Evolutionary conservation across 2,113 vertebrate species (phyloP).

Genomic region (Microcebus griseorufus): DNA sequence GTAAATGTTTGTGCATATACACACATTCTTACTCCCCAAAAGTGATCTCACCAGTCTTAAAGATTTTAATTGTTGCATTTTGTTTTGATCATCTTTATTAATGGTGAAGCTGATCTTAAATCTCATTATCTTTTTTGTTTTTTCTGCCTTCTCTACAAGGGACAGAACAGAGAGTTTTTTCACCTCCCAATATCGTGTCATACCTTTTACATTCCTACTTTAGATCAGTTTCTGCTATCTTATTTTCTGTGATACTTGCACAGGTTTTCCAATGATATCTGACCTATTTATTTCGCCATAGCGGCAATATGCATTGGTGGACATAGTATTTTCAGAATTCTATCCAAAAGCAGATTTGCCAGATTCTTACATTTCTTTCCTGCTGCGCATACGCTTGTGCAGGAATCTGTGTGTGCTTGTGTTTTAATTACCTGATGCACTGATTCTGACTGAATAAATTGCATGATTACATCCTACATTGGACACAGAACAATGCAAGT

Average conservation of each 20-base stretch:
- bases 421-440: conserved; percentile 77
- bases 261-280: not conserved
- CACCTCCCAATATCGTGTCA: not conserved
- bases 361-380: not conserved
- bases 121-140: not conserved
- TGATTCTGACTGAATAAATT: conserved; percentile 80
- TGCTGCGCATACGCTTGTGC: not conserved
- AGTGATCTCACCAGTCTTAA: not conserved
- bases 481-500: conserved; percentile 79
- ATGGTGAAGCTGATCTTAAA: not conserved
- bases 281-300: not conserved
- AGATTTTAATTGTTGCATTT: not conserved
- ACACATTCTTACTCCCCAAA: not conserved
- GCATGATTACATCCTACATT: conserved; percentile 77
- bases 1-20: not conserved
- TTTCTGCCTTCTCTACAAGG: not conserved
- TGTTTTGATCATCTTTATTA: conserved; percentile 13
- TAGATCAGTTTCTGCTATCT: not conserved
- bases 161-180: not conserved
- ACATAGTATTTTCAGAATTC: not conserved
- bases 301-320: not conserved
- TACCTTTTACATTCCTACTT: not conserved
- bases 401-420: conserved; percentile 26
- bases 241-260: not conserved
- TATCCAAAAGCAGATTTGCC: not conserved